Evolutionary conservation across 2,113 vertebrate genomes (phyloP), one percentile per base, ranked within the genome.

Genomic region (Chaenogobius annularis): DNA sequence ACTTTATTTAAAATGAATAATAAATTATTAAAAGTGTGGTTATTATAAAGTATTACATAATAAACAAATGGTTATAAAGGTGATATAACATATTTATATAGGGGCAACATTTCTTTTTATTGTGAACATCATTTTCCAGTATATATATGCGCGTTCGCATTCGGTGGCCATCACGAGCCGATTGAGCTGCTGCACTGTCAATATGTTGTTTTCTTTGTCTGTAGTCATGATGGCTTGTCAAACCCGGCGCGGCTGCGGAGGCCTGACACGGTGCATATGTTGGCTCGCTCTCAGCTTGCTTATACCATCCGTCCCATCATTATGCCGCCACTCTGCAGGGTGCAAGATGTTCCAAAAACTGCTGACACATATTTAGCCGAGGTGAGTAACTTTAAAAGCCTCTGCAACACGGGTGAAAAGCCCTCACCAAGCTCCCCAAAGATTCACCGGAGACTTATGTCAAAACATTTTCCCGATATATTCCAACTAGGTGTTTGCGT

Each of bases 331-430:
- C 67, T 66, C 48, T 44, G 15, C 43, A 35, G 62, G 58, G 22
- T 46, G 13, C 23, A 70, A 70, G 65, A 74, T 66, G 63, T 72
- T 73, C 73, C 22, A 50, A 63, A 50, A 71, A 75, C 72, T 40
- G 69, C 76, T 79, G 76, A 79, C 55, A 80, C 65, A 66, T 22
- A 73, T 74, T 77, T 67, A 74, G 73, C 56, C 13, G 20, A 59
- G 69, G n/a, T 68, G 66, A 80, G 74, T 70, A 73, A 74, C 65
- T 79, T 79, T 58, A 67, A 70, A 73, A 78, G 62, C 75, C 59
- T 37, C 20, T 10, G 59, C 22, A 69, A 61, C 65, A 61, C 26
- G 50, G 48, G 40, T 54, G 66, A 44, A 76, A 82, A 69, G 26
- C 44, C 14, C 35, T 40, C 37, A 13, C 55, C 19, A 3, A 10